A percentile compares a stretch with the other conserved stretches of the same genome.
phyloP scores from a whole-genome alignment of 2,888 invertebrate genomes.

The Flabesymbios commensalis region DNA sequence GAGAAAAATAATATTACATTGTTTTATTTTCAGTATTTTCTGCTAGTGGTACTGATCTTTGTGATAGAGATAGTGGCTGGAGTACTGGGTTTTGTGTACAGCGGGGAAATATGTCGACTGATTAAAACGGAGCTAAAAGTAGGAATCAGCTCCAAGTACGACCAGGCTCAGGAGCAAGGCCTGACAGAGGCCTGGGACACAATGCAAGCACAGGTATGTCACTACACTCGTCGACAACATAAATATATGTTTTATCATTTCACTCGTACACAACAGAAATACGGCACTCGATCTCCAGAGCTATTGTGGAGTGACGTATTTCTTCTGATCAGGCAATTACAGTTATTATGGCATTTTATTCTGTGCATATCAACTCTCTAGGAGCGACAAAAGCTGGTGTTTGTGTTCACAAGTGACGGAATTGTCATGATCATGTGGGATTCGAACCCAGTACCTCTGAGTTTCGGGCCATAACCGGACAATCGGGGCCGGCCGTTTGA shows the following conservation, averaged over 20 bases:
- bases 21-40: conserved; percentile 39
- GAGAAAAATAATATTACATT: neutral
- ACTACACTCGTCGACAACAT: too few species aligned
- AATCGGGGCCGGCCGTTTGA: too few species aligned
- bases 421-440: too few species aligned
- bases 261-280: neutral
- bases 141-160: conserved; percentile 21
- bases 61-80: conserved; percentile 35
- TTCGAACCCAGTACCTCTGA: too few species aligned
- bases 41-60: conserved; percentile 34
- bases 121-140: conserved; percentile 18
- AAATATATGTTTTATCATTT: neutral
- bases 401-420: too few species aligned
- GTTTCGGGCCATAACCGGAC: too few species aligned
- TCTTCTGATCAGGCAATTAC: too few species aligned
- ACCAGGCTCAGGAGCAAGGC: conserved; percentile 12
- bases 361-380: too few species aligned
- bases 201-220: conserved; percentile 29
- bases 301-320: too few species aligned
- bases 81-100: conserved; percentile 34
- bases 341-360: too few species aligned
- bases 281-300: neutral
- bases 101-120: conserved; percentile 21
- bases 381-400: too few species aligned
- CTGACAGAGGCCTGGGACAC: conserved; percentile 28